A percentile compares a stretch with the other conserved stretches of the same genome.
Evolutionary conservation across 1,140 invertebrate species (phyloP).

Genomic region (Aplysia californica): DNA sequence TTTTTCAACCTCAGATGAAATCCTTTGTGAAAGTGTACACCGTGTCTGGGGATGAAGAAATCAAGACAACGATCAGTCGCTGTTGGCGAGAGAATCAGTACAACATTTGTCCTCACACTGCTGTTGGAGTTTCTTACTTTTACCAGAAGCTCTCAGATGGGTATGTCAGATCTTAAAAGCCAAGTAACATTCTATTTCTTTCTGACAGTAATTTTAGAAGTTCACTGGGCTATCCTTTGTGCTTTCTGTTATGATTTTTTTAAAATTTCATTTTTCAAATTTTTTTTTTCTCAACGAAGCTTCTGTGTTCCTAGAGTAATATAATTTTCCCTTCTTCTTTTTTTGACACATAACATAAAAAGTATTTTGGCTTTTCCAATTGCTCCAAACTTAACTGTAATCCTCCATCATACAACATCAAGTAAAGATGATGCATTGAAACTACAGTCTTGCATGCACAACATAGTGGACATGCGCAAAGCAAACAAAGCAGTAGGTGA

Average conservation of each 20-base stretch:
- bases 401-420: no score
- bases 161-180: background rate
- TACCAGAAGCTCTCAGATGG: slow-evolving; percentile 31
- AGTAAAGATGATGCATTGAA: no score
- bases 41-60: slow-evolving; percentile 50
- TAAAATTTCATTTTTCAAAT: background rate
- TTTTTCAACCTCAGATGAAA: no score
- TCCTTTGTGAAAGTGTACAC: slow-evolving; percentile 43
- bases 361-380: no score
- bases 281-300: background rate
- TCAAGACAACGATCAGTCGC: slow-evolving; percentile 61
- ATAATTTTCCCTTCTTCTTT: no score
- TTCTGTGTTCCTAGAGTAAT: background rate
- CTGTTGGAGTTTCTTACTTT: slow-evolving; percentile 66
- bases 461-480: no score
- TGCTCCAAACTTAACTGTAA: no score
- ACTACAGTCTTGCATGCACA: no score
- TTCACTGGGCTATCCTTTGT: background rate
- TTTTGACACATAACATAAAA: no score
- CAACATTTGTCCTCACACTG: slow-evolving; percentile 70
- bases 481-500: no score
- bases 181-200: no score
- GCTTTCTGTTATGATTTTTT: background rate
- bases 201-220: background rate
- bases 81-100: slow-evolving; percentile 67